Conservation (phyloP, 2,888 invertebrate species). For the Papilio demoleus region DNA sequence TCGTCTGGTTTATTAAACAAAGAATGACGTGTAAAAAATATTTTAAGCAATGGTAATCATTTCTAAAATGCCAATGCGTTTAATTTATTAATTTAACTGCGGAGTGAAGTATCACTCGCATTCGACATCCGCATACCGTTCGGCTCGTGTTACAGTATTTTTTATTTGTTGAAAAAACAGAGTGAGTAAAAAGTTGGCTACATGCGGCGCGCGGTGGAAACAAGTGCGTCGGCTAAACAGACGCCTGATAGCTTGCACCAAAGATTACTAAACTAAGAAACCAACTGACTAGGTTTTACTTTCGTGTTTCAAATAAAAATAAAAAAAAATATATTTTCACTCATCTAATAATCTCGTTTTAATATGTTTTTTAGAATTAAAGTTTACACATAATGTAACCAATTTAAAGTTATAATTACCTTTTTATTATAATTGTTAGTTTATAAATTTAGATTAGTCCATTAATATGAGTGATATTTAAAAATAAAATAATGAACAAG, state of each 20-base stretch:
- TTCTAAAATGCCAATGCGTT: constrained; percentile 43
- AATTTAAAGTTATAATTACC: too few species aligned
- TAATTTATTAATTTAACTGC: constrained; percentile 49
- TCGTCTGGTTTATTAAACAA: too few species aligned
- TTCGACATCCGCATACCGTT: constrained; percentile 74
- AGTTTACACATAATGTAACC: too few species aligned
- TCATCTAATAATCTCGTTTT: too few species aligned
- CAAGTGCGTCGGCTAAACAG: constrained; percentile 66
- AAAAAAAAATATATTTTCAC: too few species aligned
- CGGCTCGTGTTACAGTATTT: constrained; percentile 74
- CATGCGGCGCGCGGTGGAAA: constrained; percentile 54
- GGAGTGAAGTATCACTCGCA: constrained; percentile 46
- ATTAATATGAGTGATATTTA: not conserved
- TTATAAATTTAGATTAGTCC: too few species aligned
- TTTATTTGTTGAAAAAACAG: constrained; percentile 62
- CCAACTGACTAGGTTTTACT: too few species aligned
- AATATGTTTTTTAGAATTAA: too few species aligned
- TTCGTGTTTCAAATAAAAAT: too few species aligned
- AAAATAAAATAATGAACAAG: constrained; percentile 19
- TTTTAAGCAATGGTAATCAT: constrained; percentile 38
- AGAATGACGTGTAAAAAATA: constrained; percentile 28
- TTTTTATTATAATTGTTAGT: too few species aligned
- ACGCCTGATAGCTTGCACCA: constrained; percentile 48
- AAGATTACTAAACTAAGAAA: too few species aligned
- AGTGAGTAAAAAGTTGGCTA: constrained; percentile 66